phyloP scores from a whole-genome alignment of 2,113 vertebrate genomes.

The Alligator sinensis region DNA sequence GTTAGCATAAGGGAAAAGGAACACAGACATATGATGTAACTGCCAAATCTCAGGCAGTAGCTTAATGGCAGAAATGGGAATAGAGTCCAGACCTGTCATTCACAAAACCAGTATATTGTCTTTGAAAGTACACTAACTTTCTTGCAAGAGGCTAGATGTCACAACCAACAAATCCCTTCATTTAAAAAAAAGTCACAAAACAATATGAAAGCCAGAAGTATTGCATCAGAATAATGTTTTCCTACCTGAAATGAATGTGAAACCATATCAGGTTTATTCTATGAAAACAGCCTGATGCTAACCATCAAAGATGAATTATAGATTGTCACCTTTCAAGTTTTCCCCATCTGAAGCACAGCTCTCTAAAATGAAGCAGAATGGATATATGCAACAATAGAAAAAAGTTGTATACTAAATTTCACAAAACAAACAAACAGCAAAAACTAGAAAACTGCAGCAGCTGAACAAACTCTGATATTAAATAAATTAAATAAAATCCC shows the following conservation, averaged over 20 bases:
- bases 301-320: neutral
- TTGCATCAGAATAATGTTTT: neutral
- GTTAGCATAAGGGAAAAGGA: neutral
- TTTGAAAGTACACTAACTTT: no score
- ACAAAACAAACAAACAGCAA: neutral
- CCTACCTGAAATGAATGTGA: neutral
- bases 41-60: neutral
- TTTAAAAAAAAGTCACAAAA: neutral
- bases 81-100: neutral
- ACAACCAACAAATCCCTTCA: neutral
- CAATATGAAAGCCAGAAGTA: neutral
- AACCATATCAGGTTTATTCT: neutral
- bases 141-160: no score
- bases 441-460: neutral
- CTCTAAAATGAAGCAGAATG: neutral
- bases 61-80: neutral
- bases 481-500: neutral
- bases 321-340: neutral
- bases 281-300: neutral
- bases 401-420: neutral
- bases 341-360: neutral
- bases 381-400: neutral
- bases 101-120: neutral
- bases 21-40: neutral
- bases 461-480: neutral